Evolutionary conservation across 2,888 invertebrate species (phyloP).

Genomic region (Cabera pusaria): DNA sequence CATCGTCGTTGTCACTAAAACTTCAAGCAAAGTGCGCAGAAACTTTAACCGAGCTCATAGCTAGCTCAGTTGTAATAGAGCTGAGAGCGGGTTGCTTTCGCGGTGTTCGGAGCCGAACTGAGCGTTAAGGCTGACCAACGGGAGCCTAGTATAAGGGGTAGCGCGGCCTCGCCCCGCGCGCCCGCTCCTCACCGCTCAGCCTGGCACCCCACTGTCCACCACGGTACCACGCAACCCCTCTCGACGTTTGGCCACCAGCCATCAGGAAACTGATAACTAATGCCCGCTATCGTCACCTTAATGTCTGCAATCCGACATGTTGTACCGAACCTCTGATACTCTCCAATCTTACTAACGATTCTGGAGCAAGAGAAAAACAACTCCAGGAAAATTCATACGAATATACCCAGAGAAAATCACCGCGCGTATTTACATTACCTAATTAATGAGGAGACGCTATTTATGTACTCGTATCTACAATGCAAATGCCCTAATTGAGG

Average conservation of each 20-base stretch:
- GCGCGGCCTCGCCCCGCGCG: constrained; percentile 25
- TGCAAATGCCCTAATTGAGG: neutral
- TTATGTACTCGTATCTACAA: no score
- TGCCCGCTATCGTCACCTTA: constrained; percentile 20
- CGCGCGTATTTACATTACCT: no score
- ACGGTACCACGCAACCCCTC: constrained; percentile 6
- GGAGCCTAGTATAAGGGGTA: constrained; percentile 37
- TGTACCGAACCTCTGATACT: constrained; percentile 11
- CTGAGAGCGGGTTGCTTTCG: constrained; percentile 31
- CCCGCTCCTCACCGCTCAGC: constrained; percentile 13
- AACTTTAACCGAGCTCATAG: constrained; percentile 64
- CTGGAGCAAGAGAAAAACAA: constrained; percentile 15
- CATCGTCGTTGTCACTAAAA: no score
- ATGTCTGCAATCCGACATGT: constrained; percentile 15
- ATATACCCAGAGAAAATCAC: neutral
- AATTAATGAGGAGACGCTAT: no score
- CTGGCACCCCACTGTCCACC: constrained; percentile 17
- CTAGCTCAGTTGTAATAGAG: constrained; percentile 39
- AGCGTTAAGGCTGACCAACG: constrained; percentile 26
- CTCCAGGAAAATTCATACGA: constrained; percentile 6
- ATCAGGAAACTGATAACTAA: constrained; percentile 22
- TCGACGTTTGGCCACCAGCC: constrained; percentile 9
- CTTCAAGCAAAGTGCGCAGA: constrained; percentile 47
- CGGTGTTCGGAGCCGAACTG: constrained; percentile 48
- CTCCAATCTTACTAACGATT: constrained; percentile 16